These are phyloP conservation scores for Ecdyonurus torrentis DNA, from an alignment of 2,888 invertebrate species.

Conservation along the genomic window DNA sequence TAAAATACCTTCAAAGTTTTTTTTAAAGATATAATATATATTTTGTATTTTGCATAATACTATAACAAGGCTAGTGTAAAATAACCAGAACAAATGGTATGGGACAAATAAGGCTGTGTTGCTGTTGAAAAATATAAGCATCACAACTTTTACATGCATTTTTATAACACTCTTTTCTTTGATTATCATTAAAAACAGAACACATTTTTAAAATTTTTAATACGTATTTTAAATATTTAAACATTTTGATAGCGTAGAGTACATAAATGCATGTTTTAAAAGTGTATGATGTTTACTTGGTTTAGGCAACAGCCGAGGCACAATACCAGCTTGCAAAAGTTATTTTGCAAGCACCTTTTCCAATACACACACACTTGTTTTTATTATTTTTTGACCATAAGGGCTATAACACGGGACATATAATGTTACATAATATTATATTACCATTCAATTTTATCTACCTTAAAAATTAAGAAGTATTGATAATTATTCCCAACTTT, in stretches of 20 bases:
- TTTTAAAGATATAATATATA: too few relatives aligned
- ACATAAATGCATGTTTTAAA: too few relatives aligned
- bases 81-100: neutral
- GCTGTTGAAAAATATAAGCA: neutral
- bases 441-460: neutral
- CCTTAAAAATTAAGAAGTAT: neutral
- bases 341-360: neutral
- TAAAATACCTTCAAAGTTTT: neutral
- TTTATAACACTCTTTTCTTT: neutral
- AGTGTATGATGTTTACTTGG: neutral
- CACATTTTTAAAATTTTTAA: too few relatives aligned
- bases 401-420: neutral
- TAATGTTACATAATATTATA: too few relatives aligned
- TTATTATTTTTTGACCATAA: neutral
- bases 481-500: neutral
- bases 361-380: neutral
- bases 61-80: neutral
- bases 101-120: neutral
- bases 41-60: neutral
- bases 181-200: too few relatives aligned
- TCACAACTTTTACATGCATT: neutral
- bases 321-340: neutral
- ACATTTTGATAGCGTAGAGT: too few relatives aligned
- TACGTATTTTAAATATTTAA: too few relatives aligned
- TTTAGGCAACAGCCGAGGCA: neutral